phyloP scores from a whole-genome alignment of 2,888 invertebrate species.

The Spisula subtruncata region DNA sequence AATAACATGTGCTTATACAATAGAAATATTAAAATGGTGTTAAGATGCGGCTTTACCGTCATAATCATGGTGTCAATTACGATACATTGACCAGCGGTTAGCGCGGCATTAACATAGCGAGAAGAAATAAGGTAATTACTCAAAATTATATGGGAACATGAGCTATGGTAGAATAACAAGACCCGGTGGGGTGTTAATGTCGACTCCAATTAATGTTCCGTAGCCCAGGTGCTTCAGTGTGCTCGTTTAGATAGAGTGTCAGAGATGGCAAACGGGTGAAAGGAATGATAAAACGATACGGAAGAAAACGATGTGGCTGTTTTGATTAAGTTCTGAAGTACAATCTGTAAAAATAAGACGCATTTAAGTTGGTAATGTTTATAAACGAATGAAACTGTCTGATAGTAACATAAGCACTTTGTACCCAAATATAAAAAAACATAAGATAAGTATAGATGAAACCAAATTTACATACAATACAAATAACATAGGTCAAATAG shows the following conservation, averaged over 20 bases:
- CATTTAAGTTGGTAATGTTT: too few relatives aligned
- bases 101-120: slow-evolving; percentile 30
- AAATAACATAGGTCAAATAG: too few relatives aligned
- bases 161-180: slow-evolving; percentile 61
- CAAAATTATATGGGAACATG: slow-evolving; percentile 60
- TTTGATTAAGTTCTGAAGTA: too few relatives aligned
- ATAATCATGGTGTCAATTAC: slow-evolving; percentile 27
- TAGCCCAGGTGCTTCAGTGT: slow-evolving; percentile 58
- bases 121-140: slow-evolving; percentile 34
- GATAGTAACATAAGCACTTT: too few relatives aligned
- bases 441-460: too few relatives aligned
- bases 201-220: slow-evolving; percentile 65
- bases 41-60: slow-evolving; percentile 3
- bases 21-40: slow-evolving; percentile 25
- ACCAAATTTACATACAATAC: too few relatives aligned
- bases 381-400: too few relatives aligned
- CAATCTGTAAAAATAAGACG: too few relatives aligned
- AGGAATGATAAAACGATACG: not conserved
- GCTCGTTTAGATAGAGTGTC: slow-evolving; percentile 7
- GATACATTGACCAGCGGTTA: slow-evolving; percentile 33
- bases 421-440: too few relatives aligned
- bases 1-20: slow-evolving; percentile 7
- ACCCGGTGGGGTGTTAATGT: slow-evolving; percentile 60
- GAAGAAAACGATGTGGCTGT: not conserved
- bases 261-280: not conserved